A percentile compares a stretch with the other conserved stretches of the same genome.
Conservation (phyloP, 2,888 invertebrate genomes). For the Alviniconcha strummeri region DNA sequence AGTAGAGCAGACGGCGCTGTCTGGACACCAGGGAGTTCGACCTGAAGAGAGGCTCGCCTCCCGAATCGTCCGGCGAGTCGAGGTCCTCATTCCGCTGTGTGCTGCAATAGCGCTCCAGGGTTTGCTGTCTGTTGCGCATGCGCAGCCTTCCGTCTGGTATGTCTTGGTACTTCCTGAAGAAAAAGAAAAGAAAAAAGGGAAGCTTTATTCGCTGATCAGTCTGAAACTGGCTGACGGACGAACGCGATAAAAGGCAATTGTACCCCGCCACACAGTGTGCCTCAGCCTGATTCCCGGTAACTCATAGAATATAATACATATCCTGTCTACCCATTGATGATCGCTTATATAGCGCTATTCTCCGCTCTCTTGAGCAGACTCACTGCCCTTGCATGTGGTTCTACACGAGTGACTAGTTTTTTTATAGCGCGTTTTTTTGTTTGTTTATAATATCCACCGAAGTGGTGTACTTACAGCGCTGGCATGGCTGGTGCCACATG, state of each 20-base stretch:
- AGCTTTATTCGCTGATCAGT: no score
- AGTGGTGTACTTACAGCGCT: no score
- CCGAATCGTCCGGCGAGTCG: neutral
- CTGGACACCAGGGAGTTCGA: neutral
- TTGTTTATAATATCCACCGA: no score
- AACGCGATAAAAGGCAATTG: neutral
- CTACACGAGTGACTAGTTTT: no score
- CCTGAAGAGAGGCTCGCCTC: neutral
- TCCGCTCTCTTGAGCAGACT: no score
- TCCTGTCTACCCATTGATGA: no score
- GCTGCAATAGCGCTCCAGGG: neutral
- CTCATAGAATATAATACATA: no score
- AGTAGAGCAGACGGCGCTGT: constrained; percentile 7
- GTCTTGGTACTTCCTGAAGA: neutral
- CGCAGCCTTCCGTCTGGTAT: neutral
- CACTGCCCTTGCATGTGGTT: no score
- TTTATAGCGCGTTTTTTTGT: no score
- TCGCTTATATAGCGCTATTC: no score
- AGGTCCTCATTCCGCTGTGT: neutral
- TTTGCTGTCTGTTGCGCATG: constrained; percentile 11
- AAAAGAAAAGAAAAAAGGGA: neutral
- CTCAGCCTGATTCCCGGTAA: neutral
- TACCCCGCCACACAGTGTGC: neutral
- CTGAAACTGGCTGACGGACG: neutral
- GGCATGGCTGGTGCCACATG: no score